Evolutionary conservation across 1,140 invertebrate species (phyloP), one percentile per base, ranked within the genome.

Genomic region (Pseudomyrmex cubaensis): DNA sequence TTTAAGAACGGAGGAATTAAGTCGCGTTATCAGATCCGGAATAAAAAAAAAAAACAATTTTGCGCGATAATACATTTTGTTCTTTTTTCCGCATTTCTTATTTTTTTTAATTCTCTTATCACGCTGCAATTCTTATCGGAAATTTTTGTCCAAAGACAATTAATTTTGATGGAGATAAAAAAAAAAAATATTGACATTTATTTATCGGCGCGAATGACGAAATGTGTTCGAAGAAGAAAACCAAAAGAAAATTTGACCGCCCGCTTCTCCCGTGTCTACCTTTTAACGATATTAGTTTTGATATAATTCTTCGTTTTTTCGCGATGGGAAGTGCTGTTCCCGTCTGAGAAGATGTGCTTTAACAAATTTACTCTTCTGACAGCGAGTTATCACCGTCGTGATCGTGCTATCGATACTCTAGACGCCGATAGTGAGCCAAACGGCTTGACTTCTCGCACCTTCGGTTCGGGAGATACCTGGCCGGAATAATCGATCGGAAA

Each of bases 401-500:
- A 78, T 78, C 76, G 44, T 44, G 64, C 69, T 78, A 78, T 78
- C 76, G 62, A 20, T 17, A n/a, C 35, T n/a, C 35, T n/a, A 66
- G 12, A 13, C 46, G n/a, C 22, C 15, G 66, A 80, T 61, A 61
- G 63, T 15, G 48, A 20, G 35, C 15, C 15, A 63, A 62, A 25
- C 72, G 22, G 57, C 48, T 76, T 74, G 78, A 85, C 69, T 70
- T 85, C 54, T 84, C 52, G 74, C 69, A 84, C 46, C 74, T 35
- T 70, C 25, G 15, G 48, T 72, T 67, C 35, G 56, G 50, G 54
- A 74, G 63, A 83, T 85, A 75, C 69, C 78, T 75, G 70, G 84
- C 22, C 8, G 56, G 78, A 85, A 85, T 85, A 85, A 85, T 85
- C 80, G 80, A 85, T 85, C 35, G 78, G 52, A 46, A 70, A 75